Evolutionary conservation across 2,113 vertebrate genomes (phyloP).

Genomic region (Bagarius yarrelli): DNA sequence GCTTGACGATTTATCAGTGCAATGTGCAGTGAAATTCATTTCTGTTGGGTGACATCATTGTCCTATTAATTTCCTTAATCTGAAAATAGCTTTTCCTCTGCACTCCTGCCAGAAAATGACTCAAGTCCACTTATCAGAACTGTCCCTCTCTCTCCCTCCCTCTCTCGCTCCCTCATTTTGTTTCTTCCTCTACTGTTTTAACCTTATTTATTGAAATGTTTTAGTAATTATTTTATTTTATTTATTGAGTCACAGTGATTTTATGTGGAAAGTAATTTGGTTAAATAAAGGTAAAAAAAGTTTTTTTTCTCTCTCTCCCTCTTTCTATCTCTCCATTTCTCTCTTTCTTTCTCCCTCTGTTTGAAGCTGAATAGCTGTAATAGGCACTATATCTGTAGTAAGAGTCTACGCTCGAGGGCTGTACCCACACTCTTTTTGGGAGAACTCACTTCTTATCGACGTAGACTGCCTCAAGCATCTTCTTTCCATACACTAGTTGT

Average conservation of each 20-base stretch:
- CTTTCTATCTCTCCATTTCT: neutral
- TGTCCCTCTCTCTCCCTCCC: neutral
- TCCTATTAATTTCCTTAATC: conserved; percentile 31
- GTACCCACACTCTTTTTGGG: conserved; percentile 27
- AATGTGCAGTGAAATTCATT: conserved; percentile 1
- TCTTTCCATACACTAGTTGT: conserved; percentile 9
- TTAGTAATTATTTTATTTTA: no score
- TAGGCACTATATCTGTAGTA: conserved; percentile 30
- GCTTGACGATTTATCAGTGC: neutral
- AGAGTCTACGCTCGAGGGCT: conserved; percentile 25
- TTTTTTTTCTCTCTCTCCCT: neutral
- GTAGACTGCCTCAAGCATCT: neutral
- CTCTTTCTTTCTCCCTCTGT: neutral
- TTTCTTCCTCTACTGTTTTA: no score
- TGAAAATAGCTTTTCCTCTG: conserved; percentile 27
- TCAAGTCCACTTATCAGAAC: conserved; percentile 22
- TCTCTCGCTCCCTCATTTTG: neutral
- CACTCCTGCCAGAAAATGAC: conserved; percentile 22
- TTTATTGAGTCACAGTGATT: no score
- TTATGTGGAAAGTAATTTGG: no score
- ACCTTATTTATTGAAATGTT: no score
- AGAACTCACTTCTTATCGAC: conserved; percentile 25
- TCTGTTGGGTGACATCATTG: neutral
- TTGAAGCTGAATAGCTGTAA: conserved; percentile 33
- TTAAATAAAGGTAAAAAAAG: no score